Percentiles rank a stretch among this genome's conserved stretches.
Evolutionary conservation across 1,140 invertebrate genomes (phyloP).

Genomic region (Andricus grossulariae): DNA sequence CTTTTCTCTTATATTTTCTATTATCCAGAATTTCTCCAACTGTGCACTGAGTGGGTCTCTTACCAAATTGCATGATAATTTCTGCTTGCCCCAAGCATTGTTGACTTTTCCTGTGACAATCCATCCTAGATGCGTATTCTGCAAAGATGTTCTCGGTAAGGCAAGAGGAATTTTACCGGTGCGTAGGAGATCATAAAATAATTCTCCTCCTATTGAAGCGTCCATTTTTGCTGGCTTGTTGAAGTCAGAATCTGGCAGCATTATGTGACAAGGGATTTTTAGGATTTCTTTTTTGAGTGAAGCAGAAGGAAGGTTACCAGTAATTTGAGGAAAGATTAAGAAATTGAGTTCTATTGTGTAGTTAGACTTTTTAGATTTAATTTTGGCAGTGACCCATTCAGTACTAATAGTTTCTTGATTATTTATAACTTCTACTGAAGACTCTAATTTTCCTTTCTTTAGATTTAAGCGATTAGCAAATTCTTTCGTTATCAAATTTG

Average conservation of each 20-base stretch:
- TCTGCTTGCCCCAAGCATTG: too few relatives aligned
- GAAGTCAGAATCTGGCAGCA: conserved; percentile 31
- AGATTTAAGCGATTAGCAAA: conserved; percentile 34
- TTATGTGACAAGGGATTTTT: too few relatives aligned
- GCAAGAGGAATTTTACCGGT: conserved; percentile 30
- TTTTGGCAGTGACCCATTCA: neutral
- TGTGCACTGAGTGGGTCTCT: conserved; percentile 15
- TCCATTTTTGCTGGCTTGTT: neutral
- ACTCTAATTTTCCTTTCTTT: conserved; percentile 3
- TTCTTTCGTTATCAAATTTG: conserved; percentile 37
- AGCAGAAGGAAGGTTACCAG: too few relatives aligned
- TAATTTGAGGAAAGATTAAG: conserved; percentile 31
- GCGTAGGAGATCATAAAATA: conserved; percentile 34
- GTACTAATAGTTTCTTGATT: conserved; percentile 18
- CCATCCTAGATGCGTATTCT: conserved; percentile 37
- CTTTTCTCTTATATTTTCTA: neutral
- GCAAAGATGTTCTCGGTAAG: conserved; percentile 30
- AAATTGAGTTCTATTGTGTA: conserved; percentile 1
- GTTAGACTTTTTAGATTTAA: too few relatives aligned
- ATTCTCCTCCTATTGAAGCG: conserved; percentile 30
- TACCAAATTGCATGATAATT: conserved; percentile 20
- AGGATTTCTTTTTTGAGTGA: too few relatives aligned
- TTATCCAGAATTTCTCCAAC: neutral
- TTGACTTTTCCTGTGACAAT: too few relatives aligned
- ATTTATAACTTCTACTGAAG: conserved; percentile 33